Evolutionary conservation across 1,140 invertebrate species (phyloP), one percentile per base, ranked within the genome.

Genomic region (Drosophila nasuta): DNA sequence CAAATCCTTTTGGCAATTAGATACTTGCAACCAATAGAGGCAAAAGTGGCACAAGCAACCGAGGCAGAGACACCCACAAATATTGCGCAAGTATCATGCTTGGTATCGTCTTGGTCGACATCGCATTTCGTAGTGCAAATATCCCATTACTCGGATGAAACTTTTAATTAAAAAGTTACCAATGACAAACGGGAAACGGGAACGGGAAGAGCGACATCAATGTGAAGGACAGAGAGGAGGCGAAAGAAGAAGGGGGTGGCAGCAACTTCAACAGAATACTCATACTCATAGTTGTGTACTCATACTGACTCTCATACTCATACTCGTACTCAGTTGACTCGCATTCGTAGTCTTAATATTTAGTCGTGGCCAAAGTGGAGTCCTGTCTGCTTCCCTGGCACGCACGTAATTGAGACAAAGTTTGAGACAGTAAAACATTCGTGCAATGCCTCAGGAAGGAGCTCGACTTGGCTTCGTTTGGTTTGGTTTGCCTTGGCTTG

Each of bases 111-210:
- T 63, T 77, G 65, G 75, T 71, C 48, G 64, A 66, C 63, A 67
- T 80, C 73, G 83, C 83, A 82, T 88, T 80, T 87, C 85, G 76
- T 73, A 87, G 83, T 87, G 83, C 80, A 90, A 92, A 91, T 86
- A 89, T 90, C 87, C 81, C 85, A 89, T 89, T 89, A 89, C 85
- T 85, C 72, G 85, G 78, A 89, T 89, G 85, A 88, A 88, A 88
- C 85, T 89, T 89, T 89, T 89, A 89, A 89, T 89, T 89, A 89
- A 89, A 89, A 89, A 87, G 83, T 87, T 87, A 67, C 83, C 83
- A 87, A 87, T 87, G 85, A 87, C 80, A 88, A 88, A 83, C 80
- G 73, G 67, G 67, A 68, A n/a, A 65, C 25, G 67, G 77, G 38
- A 52, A 57, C 41, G 41, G 41, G 41, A 43, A 43, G 10, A 52